Percentiles rank a stretch among this genome's conserved stretches.
Evolutionary conservation across 2,888 invertebrate species (phyloP).

Genomic region (Agrenia bidenticulata): DNA sequence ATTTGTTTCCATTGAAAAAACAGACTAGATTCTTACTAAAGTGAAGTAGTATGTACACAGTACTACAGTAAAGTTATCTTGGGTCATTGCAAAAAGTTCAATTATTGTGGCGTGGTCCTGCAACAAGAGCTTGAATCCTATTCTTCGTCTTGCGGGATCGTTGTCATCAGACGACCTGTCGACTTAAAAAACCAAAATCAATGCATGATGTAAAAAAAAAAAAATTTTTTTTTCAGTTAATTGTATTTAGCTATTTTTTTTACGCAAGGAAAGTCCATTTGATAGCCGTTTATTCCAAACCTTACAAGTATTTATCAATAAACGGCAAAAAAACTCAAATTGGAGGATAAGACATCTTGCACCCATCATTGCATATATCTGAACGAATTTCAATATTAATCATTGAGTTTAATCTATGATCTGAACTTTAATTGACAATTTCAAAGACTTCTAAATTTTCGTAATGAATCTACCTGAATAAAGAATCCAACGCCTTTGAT

Average conservation of each 20-base stretch:
- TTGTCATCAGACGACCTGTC: slow-evolving; percentile 17
- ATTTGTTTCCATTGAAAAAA: neutral
- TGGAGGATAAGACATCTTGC: slow-evolving; percentile 28
- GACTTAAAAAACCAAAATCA: too few relatives aligned
- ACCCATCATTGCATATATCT: slow-evolving; percentile 23
- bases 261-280: neutral
- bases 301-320: slow-evolving; percentile 19
- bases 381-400: neutral
- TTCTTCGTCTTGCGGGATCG: slow-evolving; percentile 23
- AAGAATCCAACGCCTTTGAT: slow-evolving; percentile 18
- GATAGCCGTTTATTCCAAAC: slow-evolving; percentile 28
- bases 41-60: slow-evolving; percentile 22
- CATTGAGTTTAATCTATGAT: too few relatives aligned
- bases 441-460: neutral
- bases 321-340: slow-evolving; percentile 31
- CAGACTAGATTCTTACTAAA: slow-evolving; percentile 12
- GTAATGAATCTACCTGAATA: slow-evolving; percentile 9
- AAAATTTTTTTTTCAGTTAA: too few relatives aligned
- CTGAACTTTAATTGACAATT: too few relatives aligned
- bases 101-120: slow-evolving; percentile 28
- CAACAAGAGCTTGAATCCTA: slow-evolving; percentile 9
- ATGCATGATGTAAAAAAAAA: neutral
- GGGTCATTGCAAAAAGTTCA: slow-evolving; percentile 17
- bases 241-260: too few relatives aligned
- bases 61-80: slow-evolving; percentile 24